Evolutionary conservation across 92 coral and sea anemone species (phyloP).

Genomic region (Galaxea fascicularis): DNA sequence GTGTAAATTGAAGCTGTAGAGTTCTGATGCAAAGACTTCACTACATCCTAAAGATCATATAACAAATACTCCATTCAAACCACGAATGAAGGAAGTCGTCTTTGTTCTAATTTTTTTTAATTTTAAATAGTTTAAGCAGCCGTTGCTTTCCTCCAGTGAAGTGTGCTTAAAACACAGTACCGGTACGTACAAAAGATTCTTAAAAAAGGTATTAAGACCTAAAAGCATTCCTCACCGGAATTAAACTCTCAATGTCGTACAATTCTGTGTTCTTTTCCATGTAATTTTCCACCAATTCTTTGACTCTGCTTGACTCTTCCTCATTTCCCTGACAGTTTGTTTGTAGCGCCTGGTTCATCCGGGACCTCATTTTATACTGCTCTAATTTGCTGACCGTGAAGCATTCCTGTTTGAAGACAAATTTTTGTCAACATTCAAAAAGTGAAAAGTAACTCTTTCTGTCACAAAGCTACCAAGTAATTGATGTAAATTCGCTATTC

Average conservation of each 20-base stretch:
- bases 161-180: too few relatives aligned
- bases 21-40: conserved; percentile 83
- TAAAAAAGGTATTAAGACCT: neutral
- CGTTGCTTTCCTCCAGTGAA: too few relatives aligned
- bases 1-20: conserved; percentile 55
- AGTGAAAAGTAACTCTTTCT: neutral
- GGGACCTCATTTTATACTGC: conserved; percentile 81
- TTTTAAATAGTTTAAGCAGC: too few relatives aligned
- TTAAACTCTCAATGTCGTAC: conserved; percentile 66
- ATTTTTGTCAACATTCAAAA: neutral
- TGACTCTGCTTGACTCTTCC: conserved; percentile 50
- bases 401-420: conserved; percentile 69
- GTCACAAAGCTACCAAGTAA: neutral
- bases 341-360: conserved; percentile 83
- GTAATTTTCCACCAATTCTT: conserved; percentile 83
- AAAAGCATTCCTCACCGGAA: conserved; percentile 62
- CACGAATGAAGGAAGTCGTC: neutral
- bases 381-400: conserved; percentile 80
- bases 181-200: neutral
- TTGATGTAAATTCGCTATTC: neutral
- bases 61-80: neutral
- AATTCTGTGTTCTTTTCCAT: conserved; percentile 73
- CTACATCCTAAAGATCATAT: conserved; percentile 55
- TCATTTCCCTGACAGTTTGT: conserved; percentile 56
- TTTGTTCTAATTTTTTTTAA: too few relatives aligned